Conservation (phyloP, 1,140 invertebrate species). For the Venustaconcha ellipsiformis region DNA sequence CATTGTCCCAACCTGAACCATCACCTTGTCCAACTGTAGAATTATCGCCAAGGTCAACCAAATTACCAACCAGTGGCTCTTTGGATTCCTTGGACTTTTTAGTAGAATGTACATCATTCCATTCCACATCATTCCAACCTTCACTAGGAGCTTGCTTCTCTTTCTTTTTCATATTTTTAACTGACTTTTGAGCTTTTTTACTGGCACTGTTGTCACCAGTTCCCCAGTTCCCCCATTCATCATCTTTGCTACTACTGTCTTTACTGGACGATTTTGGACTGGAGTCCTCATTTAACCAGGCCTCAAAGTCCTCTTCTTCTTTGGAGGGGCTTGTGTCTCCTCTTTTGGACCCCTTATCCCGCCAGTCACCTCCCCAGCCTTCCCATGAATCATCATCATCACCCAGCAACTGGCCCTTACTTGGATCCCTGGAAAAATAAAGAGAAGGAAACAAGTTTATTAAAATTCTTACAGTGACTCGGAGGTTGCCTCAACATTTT, state of each 20-base stretch:
- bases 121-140: conserved; percentile 57
- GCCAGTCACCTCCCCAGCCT: conserved; percentile 39
- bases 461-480: background rate
- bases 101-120: conserved; percentile 48
- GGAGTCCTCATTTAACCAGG: conserved; percentile 55
- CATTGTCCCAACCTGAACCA: conserved; percentile 60
- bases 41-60: conserved; percentile 53
- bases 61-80: conserved; percentile 59
- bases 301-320: conserved; percentile 52
- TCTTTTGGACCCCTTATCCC: conserved; percentile 24
- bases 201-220: conserved; percentile 16
- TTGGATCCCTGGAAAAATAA: conserved; percentile 44
- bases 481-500: background rate
- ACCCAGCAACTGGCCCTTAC: conserved; percentile 48
- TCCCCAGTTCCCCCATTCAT: conserved; percentile 53
- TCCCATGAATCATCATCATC: conserved; percentile 62
- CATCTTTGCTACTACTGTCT: conserved; percentile 37
- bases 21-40: conserved; percentile 17
- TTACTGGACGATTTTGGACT: conserved; percentile 23
- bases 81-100: conserved; percentile 50
- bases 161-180: conserved; percentile 39
- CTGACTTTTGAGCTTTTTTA: conserved; percentile 38
- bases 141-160: conserved; percentile 35
- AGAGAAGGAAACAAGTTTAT: conserved; percentile 4
- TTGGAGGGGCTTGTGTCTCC: conserved; percentile 38